Evolutionary conservation across 2,888 invertebrate species (phyloP), one percentile per base, ranked within the genome.

Genomic region (Mythimna pallens): DNA sequence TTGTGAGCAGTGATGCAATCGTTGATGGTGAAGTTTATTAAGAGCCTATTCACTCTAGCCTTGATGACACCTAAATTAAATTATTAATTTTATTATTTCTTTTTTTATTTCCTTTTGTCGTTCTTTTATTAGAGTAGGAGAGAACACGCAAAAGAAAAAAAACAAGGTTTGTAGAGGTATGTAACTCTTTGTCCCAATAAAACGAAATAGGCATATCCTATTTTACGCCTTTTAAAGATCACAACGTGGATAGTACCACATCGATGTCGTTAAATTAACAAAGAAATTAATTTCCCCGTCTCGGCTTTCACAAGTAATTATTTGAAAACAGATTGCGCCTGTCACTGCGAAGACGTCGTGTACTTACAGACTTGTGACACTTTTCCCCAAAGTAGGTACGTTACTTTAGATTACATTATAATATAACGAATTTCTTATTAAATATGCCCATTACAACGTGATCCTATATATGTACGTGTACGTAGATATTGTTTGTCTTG

Each of bases 301-400:
- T 93, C 92, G 89, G 93, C 93, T 94, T 93, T 94, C 93, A 92
- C 89, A 91, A 94, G 93, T 94, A 94, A 94, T 94, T 94, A 94
- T 94, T 94, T 91, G 93, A 94, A 93, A 94, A 94, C 94, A 94
- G 94, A 94, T 94, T 93, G 93, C 91, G 94, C 91, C 92, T 93
- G 94, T 93, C 94, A 93, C 92, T 92, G 86, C 88, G 82, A 84
- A 89, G 87, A 85, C 87, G 82, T 76, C 68, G 89, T 89, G 89
- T 86, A 78, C 88, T 79, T 89, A 88, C 90, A 90, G 82, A 90
- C 84, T 86, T 87, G 82, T 77, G 65, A 74, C 69, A 81, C 76
- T 80, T 74, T 78, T 62, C 50, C 22, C n/a, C n/a, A 50, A 73
- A 73, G 36, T 58, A 22, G 34, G 20, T 52, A 52, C 50, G 20